A percentile compares a stretch with the other conserved stretches of the same genome.
Evolutionary conservation across 2,888 invertebrate genomes (phyloP).

Genomic region (Taphrorychus bicolor): DNA sequence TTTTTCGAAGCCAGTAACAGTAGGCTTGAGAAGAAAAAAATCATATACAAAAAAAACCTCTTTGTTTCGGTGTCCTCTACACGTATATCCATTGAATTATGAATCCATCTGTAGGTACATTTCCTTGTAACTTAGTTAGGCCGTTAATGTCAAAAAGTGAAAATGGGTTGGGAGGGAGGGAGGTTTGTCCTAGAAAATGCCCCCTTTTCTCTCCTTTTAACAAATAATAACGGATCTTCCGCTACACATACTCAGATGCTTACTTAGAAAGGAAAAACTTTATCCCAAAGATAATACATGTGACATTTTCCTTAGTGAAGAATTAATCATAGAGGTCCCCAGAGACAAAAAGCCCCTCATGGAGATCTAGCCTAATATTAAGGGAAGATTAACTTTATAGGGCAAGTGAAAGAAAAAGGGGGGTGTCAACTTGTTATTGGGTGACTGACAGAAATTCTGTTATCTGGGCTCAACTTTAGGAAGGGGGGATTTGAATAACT

Average conservation of each 20-base stretch:
- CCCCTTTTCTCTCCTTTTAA: no score
- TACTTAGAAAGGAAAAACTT: neutral
- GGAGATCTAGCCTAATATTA: conserved; percentile 6
- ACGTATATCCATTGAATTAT: no score
- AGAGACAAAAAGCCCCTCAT: neutral
- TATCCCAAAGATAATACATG: neutral
- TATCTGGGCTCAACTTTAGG: conserved; percentile 12
- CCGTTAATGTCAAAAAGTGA: no score
- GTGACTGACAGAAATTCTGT: conserved; percentile 18
- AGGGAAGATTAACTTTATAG: conserved; percentile 21
- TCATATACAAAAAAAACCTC: no score
- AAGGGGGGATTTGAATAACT: conserved; percentile 12
- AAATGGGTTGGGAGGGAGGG: no score
- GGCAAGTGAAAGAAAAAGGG: conserved; percentile 19
- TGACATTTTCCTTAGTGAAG: conserved; percentile 1
- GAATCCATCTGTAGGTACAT: no score
- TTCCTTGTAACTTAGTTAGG: no score
- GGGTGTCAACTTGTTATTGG: conserved; percentile 20
- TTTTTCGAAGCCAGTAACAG: no score
- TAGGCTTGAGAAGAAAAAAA: no score
- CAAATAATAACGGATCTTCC: no score
- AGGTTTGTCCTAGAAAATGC: no score
- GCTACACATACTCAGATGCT: neutral
- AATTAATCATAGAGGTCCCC: conserved; percentile 9
- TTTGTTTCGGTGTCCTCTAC: no score